A percentile compares a stretch with the other conserved stretches of the same genome.
phyloP scores from a whole-genome alignment of 2,888 invertebrate genomes.

The Cheilosia urbana region DNA sequence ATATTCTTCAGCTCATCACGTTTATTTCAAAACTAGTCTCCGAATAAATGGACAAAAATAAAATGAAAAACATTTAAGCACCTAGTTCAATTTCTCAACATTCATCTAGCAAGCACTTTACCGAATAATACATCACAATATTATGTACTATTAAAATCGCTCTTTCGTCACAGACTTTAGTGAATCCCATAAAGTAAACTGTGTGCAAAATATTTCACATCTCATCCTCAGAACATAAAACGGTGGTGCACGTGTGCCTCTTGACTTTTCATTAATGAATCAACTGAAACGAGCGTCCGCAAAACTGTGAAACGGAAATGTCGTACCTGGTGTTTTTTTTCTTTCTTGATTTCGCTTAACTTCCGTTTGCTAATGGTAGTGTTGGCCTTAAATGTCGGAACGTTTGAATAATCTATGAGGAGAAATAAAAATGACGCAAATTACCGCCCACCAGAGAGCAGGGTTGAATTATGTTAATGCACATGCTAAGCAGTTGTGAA shows the following conservation, averaged over 20 bases:
- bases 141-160: not conserved
- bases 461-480: conserved; percentile 26
- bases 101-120: not conserved
- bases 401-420: conserved; percentile 15
- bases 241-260: not conserved
- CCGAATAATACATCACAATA: not conserved
- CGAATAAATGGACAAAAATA: too few species aligned
- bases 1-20: too few species aligned
- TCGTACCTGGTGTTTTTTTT: conserved; percentile 38
- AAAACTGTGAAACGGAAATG: conserved; percentile 38
- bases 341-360: conserved; percentile 21
- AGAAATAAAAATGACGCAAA: conserved; percentile 27
- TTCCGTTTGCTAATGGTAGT: conserved; percentile 41
- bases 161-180: not conserved
- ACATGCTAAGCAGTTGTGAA: not conserved
- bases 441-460: not conserved
- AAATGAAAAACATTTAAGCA: too few species aligned
- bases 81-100: too few species aligned
- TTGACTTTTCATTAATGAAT: conserved; percentile 21
- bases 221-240: not conserved
- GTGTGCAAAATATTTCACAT: conserved; percentile 3
- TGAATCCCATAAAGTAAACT: not conserved
- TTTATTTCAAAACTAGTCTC: too few species aligned
- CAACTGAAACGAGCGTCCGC: conserved; percentile 7
- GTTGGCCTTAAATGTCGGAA: conserved; percentile 35